phyloP scores from a whole-genome alignment of 2,113 vertebrate species.

The Nerophis ophidion region DNA sequence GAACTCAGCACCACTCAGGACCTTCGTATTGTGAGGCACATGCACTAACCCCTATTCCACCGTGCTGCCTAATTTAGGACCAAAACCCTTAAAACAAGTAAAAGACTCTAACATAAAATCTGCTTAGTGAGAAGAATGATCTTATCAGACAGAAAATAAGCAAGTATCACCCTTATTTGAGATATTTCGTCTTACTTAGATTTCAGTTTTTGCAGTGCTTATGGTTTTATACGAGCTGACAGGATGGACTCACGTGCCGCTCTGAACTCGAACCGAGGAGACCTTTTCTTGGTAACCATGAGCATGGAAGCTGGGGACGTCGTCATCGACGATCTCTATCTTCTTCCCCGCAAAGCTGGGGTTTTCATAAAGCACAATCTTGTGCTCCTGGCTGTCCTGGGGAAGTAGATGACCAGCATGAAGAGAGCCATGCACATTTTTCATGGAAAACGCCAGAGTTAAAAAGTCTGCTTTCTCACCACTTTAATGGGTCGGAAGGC shows the following conservation, averaged over 20 bases:
- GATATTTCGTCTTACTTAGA: no score
- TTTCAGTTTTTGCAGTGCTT: background rate
- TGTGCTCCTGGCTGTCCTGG: conserved; percentile 78
- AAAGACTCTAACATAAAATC: no score
- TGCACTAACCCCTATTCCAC: no score
- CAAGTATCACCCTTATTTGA: no score
- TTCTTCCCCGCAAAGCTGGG: conserved; percentile 93
- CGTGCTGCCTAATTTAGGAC: no score
- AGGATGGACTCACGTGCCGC: conserved; percentile 83
- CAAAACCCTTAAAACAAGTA: no score
- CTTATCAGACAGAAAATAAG: no score
- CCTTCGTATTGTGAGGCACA: no score
- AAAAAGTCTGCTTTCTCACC: conserved; percentile 61
- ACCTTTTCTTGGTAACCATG: conserved; percentile 96
- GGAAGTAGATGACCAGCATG: conserved; percentile 3
- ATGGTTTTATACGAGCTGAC: background rate
- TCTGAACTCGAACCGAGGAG: conserved; percentile 87
- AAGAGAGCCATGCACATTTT: background rate
- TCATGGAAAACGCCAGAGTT: no score
- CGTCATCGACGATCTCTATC: conserved; percentile 95
- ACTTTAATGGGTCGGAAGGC: conserved; percentile 94
- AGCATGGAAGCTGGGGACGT: conserved; percentile 93
- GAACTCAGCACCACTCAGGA: no score
- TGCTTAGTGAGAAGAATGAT: no score
- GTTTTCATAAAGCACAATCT: conserved; percentile 91